Evolutionary conservation across 2,888 invertebrate species (phyloP).

Genomic region (Linnaemya tessellans): DNA sequence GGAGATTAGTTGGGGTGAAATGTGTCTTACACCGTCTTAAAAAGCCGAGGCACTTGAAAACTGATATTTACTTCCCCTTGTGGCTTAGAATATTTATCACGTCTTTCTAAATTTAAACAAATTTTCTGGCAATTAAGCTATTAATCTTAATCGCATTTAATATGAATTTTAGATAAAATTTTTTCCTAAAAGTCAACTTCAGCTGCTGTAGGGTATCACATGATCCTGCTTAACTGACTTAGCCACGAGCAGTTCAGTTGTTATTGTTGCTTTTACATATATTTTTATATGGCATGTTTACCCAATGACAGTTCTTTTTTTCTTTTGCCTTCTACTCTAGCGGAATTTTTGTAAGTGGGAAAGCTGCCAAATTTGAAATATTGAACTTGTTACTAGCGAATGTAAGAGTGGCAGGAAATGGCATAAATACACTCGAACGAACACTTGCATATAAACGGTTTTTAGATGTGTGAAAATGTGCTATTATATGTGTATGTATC

Average conservation of each 20-base stretch:
- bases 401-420: conserved; percentile 21
- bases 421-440: conserved; percentile 9
- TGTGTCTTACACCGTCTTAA: too few relatives aligned
- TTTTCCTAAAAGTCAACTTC: too few relatives aligned
- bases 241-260: neutral
- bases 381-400: conserved; percentile 56
- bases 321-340: conserved; percentile 2
- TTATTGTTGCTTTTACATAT: neutral
- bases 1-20: too few relatives aligned
- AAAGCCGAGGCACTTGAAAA: too few relatives aligned
- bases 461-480: neutral
- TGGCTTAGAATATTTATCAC: too few relatives aligned
- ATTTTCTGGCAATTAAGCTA: too few relatives aligned
- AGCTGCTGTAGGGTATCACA: neutral
- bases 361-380: conserved; percentile 60
- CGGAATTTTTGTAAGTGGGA: conserved; percentile 53
- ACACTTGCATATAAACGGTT: neutral
- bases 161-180: too few relatives aligned
- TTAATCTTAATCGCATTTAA: too few relatives aligned
- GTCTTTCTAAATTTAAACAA: too few relatives aligned
- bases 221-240: too few relatives aligned
- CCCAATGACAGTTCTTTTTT: conserved; percentile 30
- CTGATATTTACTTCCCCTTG: too few relatives aligned
- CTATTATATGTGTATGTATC: conserved; percentile 9
- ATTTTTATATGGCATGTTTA: neutral